These are phyloP conservation scores for Pangasius djambal DNA, from an alignment of 2,797 vertebrate genomes.

Conservation along the genomic window DNA sequence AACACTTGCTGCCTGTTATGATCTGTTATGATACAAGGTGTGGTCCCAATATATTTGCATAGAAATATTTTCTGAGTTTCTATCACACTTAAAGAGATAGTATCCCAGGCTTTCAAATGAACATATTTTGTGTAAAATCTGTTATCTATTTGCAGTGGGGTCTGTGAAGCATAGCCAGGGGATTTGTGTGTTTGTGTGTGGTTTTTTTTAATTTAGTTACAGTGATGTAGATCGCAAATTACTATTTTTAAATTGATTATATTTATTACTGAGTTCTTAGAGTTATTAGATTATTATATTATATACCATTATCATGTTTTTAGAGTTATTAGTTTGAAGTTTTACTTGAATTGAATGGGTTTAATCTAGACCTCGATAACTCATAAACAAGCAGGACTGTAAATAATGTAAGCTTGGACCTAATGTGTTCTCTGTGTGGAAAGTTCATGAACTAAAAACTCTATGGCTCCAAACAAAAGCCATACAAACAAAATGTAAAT, in stretches of 20 bases:
- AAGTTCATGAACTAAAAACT: background rate
- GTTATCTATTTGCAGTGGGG: background rate
- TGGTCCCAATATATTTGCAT: constrained; percentile 8
- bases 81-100: background rate
- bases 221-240: background rate
- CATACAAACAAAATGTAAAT: background rate
- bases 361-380: background rate
- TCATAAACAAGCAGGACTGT: background rate
- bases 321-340: background rate
- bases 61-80: constrained; percentile 6
- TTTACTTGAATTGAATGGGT: background rate
- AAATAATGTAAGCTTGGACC: background rate
- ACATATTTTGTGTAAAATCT: background rate
- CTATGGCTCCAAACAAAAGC: background rate
- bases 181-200: background rate
- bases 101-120: background rate
- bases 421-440: background rate
- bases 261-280: background rate
- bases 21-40: constrained; percentile 7
- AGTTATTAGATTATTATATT: background rate
- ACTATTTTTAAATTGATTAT: background rate
- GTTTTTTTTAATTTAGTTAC: background rate
- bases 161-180: background rate
- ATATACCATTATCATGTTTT: too few relatives aligned
- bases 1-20: background rate